Evolutionary conservation across 2,113 vertebrate genomes (phyloP).

Genomic region (Myxocyprinus asiaticus): DNA sequence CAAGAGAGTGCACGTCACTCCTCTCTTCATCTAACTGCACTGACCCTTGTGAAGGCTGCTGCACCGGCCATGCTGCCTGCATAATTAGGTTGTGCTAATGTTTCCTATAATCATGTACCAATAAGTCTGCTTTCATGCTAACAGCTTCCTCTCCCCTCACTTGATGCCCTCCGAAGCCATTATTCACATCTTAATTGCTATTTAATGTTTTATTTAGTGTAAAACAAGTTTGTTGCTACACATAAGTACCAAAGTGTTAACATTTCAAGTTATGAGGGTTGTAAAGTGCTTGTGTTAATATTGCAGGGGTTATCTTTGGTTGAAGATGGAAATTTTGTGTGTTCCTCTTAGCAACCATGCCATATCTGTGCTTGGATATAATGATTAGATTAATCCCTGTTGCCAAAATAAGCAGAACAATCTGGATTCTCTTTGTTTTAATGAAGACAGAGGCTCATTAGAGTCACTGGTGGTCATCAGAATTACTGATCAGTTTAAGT

Average conservation of each 20-base stretch:
- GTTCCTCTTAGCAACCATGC: not conserved
- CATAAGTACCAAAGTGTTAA: not conserved
- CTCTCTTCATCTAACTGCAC: no score
- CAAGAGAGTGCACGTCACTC: no score
- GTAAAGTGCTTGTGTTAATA: not conserved
- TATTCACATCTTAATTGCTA: slow-evolving; percentile 22
- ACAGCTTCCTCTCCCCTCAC: not conserved
- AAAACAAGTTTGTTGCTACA: slow-evolving; percentile 1
- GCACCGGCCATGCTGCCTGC: not conserved
- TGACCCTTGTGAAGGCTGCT: slow-evolving; percentile 1
- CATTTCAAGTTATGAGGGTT: not conserved
- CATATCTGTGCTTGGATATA: slow-evolving; percentile 11
- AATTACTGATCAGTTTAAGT: not conserved
- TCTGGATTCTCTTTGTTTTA: slow-evolving; percentile 13
- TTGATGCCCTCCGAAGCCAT: slow-evolving; percentile 25
- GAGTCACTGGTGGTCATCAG: not conserved
- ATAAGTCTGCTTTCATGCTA: slow-evolving; percentile 6
- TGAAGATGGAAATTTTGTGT: not conserved
- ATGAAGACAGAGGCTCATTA: slow-evolving; percentile 23
- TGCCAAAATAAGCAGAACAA: not conserved
- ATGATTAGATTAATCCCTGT: slow-evolving; percentile 21
- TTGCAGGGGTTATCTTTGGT: not conserved
- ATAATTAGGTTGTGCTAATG: slow-evolving; percentile 43
- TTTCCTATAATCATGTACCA: slow-evolving; percentile 31
- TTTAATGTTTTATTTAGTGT: slow-evolving; percentile 20